Conservation (phyloP, 1,140 invertebrate species). For the Tetramorium parvispinum region DNA sequence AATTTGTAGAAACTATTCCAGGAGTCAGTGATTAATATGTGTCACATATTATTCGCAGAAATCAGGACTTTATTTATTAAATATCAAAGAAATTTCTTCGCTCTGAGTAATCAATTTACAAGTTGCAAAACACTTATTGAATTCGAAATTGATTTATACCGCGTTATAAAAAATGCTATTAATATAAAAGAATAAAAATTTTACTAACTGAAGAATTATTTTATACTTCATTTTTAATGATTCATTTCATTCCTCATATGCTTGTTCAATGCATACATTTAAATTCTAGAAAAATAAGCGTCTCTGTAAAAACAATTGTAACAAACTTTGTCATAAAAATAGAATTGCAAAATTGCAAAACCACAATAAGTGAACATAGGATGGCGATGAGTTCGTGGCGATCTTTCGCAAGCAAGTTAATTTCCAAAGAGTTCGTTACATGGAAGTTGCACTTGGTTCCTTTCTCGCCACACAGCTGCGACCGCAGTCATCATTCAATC, state of each 20-base stretch:
- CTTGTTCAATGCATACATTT: background rate
- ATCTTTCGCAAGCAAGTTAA: constrained; percentile 2
- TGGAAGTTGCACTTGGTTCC: background rate
- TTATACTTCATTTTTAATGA: background rate
- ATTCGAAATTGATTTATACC: background rate
- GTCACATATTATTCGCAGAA: background rate
- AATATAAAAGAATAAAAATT: background rate
- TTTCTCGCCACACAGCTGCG: constrained; percentile 4
- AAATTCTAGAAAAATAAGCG: background rate
- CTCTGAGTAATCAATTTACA: constrained; percentile 8
- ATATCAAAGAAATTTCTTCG: constrained; percentile 20
- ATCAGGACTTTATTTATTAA: background rate
- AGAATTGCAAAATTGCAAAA: background rate
- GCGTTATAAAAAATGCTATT: background rate
- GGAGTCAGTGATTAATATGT: background rate
- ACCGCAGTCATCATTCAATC: constrained; percentile 57
- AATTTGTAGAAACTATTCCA: background rate
- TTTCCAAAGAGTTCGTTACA: constrained; percentile 30
- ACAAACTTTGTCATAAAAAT: constrained; percentile 65
- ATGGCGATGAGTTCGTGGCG: background rate
- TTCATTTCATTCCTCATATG: background rate
- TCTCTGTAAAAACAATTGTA: background rate
- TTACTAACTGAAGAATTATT: background rate
- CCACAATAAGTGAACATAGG: background rate
- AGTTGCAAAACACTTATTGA: background rate